phyloP scores from a whole-genome alignment of 1,140 invertebrate species.

The Lepidurus couesii region DNA sequence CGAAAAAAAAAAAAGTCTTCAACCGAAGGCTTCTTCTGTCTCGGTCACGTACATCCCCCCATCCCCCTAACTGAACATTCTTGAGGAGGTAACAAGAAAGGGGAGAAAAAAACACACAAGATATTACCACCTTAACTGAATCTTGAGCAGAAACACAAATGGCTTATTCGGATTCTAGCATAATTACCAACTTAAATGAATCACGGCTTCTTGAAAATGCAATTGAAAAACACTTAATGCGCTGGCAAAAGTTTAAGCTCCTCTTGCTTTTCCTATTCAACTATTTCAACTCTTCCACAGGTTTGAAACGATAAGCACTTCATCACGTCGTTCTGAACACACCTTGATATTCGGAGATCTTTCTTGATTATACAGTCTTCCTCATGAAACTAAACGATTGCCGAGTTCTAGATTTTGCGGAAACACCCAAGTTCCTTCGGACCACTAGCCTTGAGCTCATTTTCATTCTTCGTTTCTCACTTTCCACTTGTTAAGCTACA shows the following conservation, averaged over 20 bases:
- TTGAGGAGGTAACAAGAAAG: too few species aligned
- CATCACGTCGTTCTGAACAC: slow-evolving; percentile 11
- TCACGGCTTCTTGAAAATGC: not conserved
- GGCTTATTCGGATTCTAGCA: not conserved
- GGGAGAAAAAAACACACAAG: not conserved
- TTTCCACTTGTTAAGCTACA: not conserved
- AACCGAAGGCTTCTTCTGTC: not conserved
- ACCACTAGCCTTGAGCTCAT: not conserved
- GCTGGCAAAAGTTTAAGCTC: slow-evolving; percentile 9
- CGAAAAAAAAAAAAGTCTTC: not conserved
- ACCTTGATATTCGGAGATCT: slow-evolving; percentile 13
- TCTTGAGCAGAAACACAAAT: slow-evolving; percentile 20
- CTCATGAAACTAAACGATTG: not conserved
- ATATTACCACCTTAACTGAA: not conserved
- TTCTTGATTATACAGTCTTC: slow-evolving; percentile 3
- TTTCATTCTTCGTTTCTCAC: not conserved
- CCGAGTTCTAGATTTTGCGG: not conserved
- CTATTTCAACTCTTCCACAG: not conserved
- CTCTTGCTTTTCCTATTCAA: not conserved
- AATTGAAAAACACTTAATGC: not conserved
- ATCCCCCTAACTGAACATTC: too few species aligned
- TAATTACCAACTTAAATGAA: not conserved
- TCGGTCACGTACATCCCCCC: not conserved
- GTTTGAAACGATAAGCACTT: not conserved
- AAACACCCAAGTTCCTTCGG: not conserved